Conservation (phyloP, 2,888 invertebrate genomes). For the Chrysomela aeneicollis region DNA sequence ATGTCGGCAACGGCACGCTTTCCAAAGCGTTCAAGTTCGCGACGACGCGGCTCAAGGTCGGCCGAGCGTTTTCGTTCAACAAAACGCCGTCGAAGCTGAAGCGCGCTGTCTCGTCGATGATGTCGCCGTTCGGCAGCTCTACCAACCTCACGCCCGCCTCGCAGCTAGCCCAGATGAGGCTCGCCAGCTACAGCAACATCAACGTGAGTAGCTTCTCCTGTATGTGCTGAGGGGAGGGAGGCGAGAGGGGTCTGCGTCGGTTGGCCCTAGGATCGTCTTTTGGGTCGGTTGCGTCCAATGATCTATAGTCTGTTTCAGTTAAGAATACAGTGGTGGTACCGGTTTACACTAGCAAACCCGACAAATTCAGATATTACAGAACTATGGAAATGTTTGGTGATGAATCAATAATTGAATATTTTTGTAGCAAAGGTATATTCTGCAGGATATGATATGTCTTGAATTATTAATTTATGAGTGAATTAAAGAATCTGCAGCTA, state of each 20-base stretch:
- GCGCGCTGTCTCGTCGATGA: constrained; percentile 93
- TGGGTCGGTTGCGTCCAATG: background rate
- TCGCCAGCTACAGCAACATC: constrained; percentile 86
- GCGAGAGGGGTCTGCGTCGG: background rate
- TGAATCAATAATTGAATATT: too few species aligned
- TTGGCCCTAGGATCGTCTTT: background rate
- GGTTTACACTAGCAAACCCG: too few species aligned
- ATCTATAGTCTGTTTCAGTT: too few species aligned
- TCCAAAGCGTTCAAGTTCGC: constrained; percentile 93
- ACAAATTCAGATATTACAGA: too few species aligned
- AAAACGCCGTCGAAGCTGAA: constrained; percentile 94
- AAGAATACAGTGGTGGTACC: too few species aligned
- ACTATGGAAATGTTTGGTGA: too few species aligned
- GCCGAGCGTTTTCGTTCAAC: constrained; percentile 93
- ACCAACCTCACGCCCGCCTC: constrained; percentile 84
- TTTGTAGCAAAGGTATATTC: too few species aligned
- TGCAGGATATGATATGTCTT: too few species aligned
- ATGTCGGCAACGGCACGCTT: constrained; percentile 79
- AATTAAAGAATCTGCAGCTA: too few species aligned
- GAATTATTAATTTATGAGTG: too few species aligned
- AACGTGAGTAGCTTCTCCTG: constrained; percentile 69
- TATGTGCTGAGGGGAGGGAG: constrained; percentile 4
- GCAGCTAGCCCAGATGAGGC: constrained; percentile 84
- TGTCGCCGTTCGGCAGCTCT: constrained; percentile 88
- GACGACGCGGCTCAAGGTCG: constrained; percentile 86